phyloP scores from a whole-genome alignment of 2,888 invertebrate genomes.

The Tetramorium bicarinatum region DNA sequence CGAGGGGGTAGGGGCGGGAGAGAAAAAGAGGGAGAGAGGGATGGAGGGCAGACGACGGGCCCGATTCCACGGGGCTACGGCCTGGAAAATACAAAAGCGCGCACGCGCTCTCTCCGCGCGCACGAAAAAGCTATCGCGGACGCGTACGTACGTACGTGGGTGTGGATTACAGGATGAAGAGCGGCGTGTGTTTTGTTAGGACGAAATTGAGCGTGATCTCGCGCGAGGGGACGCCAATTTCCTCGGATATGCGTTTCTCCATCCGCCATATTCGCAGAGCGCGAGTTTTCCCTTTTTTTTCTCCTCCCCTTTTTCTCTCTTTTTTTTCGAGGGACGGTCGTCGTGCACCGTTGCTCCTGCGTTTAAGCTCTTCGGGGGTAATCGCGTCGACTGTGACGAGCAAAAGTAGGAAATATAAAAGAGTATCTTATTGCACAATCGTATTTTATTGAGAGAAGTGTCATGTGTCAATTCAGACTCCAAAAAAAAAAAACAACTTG shows the following conservation, averaged over 20 bases:
- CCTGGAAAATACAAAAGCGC: conserved; percentile 49
- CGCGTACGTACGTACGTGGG: conserved; percentile 22
- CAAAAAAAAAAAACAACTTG: not conserved
- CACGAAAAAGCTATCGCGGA: conserved; percentile 32
- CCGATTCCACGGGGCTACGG: conserved; percentile 47
- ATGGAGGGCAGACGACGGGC: not conserved
- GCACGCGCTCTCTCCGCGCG: conserved; percentile 41
- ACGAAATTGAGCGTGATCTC: conserved; percentile 79
- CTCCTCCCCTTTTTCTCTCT: not conserved
- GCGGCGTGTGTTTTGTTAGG: conserved; percentile 78
- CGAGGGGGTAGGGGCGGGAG: not conserved
- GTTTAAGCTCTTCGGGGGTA: conserved; percentile 14
- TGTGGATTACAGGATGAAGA: conserved; percentile 60
- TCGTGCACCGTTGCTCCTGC: conserved; percentile 1
- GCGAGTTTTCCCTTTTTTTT: conserved; percentile 15
- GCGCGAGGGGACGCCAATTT: conserved; percentile 59
- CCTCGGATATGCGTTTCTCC: conserved; percentile 49
- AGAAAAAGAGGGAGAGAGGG: not conserved
- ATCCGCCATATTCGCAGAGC: conserved; percentile 53
- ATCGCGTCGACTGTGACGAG: conserved; percentile 40
- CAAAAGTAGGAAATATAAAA: conserved; percentile 4
- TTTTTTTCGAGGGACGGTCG: not conserved
- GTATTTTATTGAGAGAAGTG: conserved; percentile 10
- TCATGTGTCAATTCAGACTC: conserved; percentile 5
- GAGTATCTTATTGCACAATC: conserved; percentile 22